Conservation (phyloP, 1,140 invertebrate species). For the Platyura marginata region DNA sequence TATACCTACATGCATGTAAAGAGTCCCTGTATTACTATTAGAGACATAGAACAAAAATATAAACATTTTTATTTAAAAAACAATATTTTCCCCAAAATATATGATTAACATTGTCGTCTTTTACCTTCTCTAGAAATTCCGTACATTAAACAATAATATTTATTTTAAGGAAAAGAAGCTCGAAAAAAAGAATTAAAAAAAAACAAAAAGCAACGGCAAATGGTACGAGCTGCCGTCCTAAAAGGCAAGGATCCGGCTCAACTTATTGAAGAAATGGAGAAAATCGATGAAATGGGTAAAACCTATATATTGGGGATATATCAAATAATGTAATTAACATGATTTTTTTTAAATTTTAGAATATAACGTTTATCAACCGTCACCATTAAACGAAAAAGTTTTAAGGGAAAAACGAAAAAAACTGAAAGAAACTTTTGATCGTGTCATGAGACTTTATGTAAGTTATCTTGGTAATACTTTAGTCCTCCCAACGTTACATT, state of each 20-base stretch:
- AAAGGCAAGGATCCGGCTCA: conserved; percentile 95
- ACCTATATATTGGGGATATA: neutral
- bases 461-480: no score
- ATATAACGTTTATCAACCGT: conserved; percentile 84
- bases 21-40: no score
- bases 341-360: conserved; percentile 38
- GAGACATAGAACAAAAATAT: no score
- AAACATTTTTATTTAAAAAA: no score
- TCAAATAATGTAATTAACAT: neutral
- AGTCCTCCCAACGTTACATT: no score
- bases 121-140: neutral
- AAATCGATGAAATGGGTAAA: conserved; percentile 94
- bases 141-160: neutral
- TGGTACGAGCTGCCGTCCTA: conserved; percentile 88
- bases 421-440: conserved; percentile 83
- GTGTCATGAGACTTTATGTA: conserved; percentile 91
- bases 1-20: no score
- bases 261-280: conserved; percentile 88
- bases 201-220: conserved; percentile 90
- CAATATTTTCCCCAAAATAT: no score
- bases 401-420: conserved; percentile 93
- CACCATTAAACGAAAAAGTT: conserved; percentile 90
- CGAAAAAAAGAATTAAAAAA: conserved; percentile 95
- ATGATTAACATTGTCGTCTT: no score
- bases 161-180: conserved; percentile 76